A percentile compares a stretch with the other conserved stretches of the same genome.
These are phyloP conservation scores for Micromussa lordhowensis DNA, from an alignment of 92 coral and sea anemone species.

Conservation along the genomic window DNA sequence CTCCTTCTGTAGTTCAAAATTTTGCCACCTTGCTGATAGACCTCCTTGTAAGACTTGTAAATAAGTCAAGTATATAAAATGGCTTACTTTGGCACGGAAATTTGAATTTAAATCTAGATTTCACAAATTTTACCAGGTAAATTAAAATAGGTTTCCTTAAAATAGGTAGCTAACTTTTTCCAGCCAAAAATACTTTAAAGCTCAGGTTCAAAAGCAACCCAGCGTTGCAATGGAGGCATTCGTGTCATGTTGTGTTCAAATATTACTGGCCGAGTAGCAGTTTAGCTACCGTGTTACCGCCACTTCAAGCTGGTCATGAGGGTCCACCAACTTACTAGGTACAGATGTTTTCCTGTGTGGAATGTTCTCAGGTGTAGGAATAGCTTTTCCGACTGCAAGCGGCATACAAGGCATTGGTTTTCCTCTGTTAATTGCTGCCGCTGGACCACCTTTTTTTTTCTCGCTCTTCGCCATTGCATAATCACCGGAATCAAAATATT, in stretches of 20 bases:
- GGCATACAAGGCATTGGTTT: constrained; percentile 63
- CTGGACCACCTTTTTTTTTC: constrained; percentile 79
- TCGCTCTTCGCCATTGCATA: constrained; percentile 97
- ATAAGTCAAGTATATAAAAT: background rate
- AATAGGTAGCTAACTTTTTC: background rate
- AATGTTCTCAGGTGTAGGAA: constrained; percentile 97
- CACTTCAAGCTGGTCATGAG: constrained; percentile 41
- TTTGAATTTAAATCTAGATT: constrained; percentile 1
- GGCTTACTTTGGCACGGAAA: background rate
- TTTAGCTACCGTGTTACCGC: constrained; percentile 45
- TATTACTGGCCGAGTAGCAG: background rate
- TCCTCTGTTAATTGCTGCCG: constrained; percentile 68
- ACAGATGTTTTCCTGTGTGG: constrained; percentile 99
- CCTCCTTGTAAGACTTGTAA: background rate
- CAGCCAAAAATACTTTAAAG: background rate
- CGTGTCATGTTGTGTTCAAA: background rate
- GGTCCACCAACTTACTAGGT: constrained; percentile 95
- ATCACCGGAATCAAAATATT: constrained; percentile 98
- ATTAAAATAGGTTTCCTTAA: constrained; percentile 1
- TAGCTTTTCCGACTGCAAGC: constrained; percentile 90
- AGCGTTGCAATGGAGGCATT: background rate
- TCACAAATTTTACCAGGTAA: constrained; percentile 6
- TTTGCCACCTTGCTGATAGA: background rate
- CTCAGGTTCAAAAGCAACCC: constrained; percentile 6
- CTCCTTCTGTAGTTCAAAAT: background rate